Conservation (phyloP, 2,888 invertebrate species). For the Bombylius discolor region DNA sequence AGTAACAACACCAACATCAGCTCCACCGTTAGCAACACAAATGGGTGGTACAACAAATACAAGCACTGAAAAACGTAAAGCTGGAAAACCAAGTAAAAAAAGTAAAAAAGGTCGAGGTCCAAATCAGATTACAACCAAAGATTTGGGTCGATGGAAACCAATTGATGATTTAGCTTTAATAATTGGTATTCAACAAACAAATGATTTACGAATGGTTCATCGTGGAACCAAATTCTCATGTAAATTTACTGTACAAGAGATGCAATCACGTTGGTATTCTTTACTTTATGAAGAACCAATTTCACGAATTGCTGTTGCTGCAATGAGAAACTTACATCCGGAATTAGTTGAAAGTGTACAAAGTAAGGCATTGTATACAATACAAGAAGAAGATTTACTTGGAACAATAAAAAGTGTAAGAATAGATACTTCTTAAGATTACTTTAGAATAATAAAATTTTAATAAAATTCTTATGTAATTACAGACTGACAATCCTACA, state of each 20-base stretch:
- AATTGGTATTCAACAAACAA: constrained; percentile 83
- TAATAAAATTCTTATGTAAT: constrained; percentile 4
- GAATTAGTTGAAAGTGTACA: constrained; percentile 78
- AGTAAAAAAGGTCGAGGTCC: constrained; percentile 27
- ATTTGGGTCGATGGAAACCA: constrained; percentile 91
- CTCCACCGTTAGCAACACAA: constrained; percentile 1
- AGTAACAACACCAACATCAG: not conserved
- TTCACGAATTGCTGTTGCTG: constrained; percentile 79
- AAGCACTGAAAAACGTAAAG: constrained; percentile 16
- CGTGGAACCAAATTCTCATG: constrained; percentile 92
- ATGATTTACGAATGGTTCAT: constrained; percentile 69
- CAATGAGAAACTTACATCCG: constrained; percentile 87
- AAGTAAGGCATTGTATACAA: constrained; percentile 78
- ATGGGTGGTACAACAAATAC: constrained; percentile 7
- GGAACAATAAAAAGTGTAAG: constrained; percentile 66
- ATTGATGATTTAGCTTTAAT: constrained; percentile 91
- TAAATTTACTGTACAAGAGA: constrained; percentile 81
- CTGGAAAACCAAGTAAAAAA: constrained; percentile 12
- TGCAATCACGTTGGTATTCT: constrained; percentile 94
- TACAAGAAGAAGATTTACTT: constrained; percentile 76
- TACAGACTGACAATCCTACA: constrained; percentile 56
- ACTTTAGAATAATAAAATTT: too few relatives aligned
- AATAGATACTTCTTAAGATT: not conserved
- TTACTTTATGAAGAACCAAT: constrained; percentile 89
- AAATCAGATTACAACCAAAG: constrained; percentile 54